Base-by-base conservation (phyloP, 2,113 vertebrate genomes). In the Oxygymnocypris stewartii region DNA sequence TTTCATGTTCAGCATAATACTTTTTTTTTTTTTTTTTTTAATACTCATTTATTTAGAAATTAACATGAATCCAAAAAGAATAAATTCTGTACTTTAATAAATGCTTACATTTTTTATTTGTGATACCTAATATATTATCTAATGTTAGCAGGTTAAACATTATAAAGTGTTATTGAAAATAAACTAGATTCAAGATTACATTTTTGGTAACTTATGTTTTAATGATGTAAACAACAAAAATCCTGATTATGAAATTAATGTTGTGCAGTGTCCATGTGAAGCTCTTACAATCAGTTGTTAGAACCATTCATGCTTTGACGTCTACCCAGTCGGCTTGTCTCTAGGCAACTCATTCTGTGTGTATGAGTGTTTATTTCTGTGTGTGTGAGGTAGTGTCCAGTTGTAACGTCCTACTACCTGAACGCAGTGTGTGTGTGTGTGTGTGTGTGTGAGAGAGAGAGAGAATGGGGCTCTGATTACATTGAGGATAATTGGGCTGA, bases 391-490 rank as follows among this genome's bases (percentile, higher is more conserved):
- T 61, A 11, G n/a, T 81, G 37, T 78, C 81, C 83, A 82, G 84
- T 84, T 87, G 42, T 74, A 78, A 73, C 9, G 25, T 81, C 49
- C 35, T 28, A 28, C 51, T 88, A 87, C 74, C 82, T 84, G 83
- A 54, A 77, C 88, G 86, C 89, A 88, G 82, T 91, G 69, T 16
- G 75, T 87, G 84, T 91, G 69, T 9, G 69, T 31, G 28, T 31
- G 28, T n/a, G n/a, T n/a, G n/a, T n/a, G n/a, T n/a, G n/a, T n/a
- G n/a, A n/a, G n/a, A n/a, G 28, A 12, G 37, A 87, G 90, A 79
- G 42, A 28, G 49, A 78, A 77, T 87, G 35, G 89, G 65, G 87
- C 84, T 94, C 92, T 82, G 83, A 90, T 95, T 93, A 91, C 92
- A 88, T 88, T 82, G 74, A 89, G 74, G 82, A 90, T 89, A 91